phyloP scores from a whole-genome alignment of 2,888 invertebrate species.

The Rhingia rostrata region DNA sequence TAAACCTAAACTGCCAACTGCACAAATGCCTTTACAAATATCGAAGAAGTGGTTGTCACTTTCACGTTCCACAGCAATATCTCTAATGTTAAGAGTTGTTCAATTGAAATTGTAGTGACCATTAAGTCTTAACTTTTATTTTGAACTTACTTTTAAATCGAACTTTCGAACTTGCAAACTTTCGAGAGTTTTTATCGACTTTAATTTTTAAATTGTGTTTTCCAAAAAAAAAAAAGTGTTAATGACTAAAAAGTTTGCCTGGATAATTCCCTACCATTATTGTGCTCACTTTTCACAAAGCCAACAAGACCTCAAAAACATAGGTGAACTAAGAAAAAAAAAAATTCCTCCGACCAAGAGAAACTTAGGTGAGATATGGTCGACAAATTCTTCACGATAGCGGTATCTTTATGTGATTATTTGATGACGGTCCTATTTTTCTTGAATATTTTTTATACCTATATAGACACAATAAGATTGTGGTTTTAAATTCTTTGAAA shows the following conservation, averaged over 20 bases:
- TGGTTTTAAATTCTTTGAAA: conserved; percentile 9
- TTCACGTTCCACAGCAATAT: no score
- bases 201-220: conserved; percentile 45
- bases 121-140: no score
- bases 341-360: conserved; percentile 31
- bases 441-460: conserved; percentile 17
- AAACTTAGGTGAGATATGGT: conserved; percentile 64
- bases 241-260: conserved; percentile 44
- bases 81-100: no score
- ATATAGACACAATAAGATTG: conserved; percentile 4
- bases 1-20: no score
- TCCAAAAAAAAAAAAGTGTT: conserved; percentile 29
- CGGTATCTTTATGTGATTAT: conserved; percentile 40
- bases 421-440: conserved; percentile 46
- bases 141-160: no score
- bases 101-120: no score
- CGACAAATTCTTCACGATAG: conserved; percentile 50
- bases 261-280: conserved; percentile 41
- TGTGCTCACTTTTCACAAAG: conserved; percentile 36
- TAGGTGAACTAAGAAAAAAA: conserved; percentile 19
- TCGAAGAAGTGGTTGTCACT: no score
- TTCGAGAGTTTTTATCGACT: neutral
- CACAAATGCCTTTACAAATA: no score
- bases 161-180: neutral
- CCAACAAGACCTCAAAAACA: neutral